phyloP scores from a whole-genome alignment of 2,888 invertebrate species.

The Rhingia rostrata region DNA sequence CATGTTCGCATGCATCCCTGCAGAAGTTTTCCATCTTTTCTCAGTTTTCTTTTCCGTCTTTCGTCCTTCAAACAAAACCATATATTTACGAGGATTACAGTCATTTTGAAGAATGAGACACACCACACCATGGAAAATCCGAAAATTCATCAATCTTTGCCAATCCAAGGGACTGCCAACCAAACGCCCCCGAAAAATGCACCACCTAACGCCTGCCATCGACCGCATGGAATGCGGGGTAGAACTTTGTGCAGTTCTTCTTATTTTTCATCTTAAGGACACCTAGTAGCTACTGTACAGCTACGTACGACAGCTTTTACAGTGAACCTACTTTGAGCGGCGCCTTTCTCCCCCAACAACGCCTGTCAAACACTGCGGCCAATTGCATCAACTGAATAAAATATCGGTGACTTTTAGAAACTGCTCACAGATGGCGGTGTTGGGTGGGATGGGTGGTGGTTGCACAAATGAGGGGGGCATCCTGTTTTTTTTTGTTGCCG shows the following conservation, averaged over 20 bases:
- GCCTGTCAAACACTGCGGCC: conserved; percentile 72
- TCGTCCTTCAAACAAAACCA: conserved; percentile 65
- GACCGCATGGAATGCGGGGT: background rate
- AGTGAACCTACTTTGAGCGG: conserved; percentile 49
- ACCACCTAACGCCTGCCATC: conserved; percentile 17
- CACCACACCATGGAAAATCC: conserved; percentile 66
- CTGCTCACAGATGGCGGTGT: conserved; percentile 46
- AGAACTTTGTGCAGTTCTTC: background rate
- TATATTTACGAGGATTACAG: conserved; percentile 73
- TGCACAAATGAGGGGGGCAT: conserved; percentile 40
- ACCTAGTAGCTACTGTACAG: conserved; percentile 7
- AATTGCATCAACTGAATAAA: conserved; percentile 73
- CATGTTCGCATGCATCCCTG: conserved; percentile 16
- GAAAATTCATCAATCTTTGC: conserved; percentile 74
- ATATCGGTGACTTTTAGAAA: conserved; percentile 73
- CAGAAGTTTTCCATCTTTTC: conserved; percentile 25
- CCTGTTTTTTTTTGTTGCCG: conserved; percentile 32
- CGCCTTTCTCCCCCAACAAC: conserved; percentile 7
- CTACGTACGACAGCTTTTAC: conserved; percentile 30
- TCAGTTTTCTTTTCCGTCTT: conserved; percentile 1
- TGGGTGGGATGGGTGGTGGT: conserved; percentile 17
- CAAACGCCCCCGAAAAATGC: conserved; percentile 48
- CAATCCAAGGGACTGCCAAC: conserved; percentile 61
- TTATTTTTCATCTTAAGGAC: conserved; percentile 40
- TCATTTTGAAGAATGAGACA: conserved; percentile 70